These are phyloP conservation scores for Anoplolepis gracilipes DNA, from an alignment of 1,140 invertebrate species.

Conservation along the genomic window DNA sequence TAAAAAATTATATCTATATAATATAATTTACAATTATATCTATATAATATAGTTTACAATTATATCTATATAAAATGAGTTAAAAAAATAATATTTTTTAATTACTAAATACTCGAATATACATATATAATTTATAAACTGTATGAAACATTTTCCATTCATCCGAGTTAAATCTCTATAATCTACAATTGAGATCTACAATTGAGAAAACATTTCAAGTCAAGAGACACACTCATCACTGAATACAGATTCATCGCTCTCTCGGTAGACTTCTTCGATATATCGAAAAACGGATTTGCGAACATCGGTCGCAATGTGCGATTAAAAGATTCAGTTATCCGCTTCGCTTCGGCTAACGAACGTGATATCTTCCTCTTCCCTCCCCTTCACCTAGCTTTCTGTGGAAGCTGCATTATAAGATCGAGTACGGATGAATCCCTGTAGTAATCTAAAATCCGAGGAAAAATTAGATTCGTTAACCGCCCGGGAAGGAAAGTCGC, in stretches of 20 bases:
- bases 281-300: constrained; percentile 63
- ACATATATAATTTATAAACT: background rate
- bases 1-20: background rate
- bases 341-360: constrained; percentile 59
- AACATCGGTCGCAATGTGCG: constrained; percentile 63
- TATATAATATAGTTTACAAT: too few relatives aligned
- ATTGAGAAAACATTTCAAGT: background rate
- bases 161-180: background rate
- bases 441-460: constrained; percentile 69
- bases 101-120: background rate
- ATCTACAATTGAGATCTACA: background rate
- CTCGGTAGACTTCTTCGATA: background rate
- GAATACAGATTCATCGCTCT: background rate
- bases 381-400: background rate
- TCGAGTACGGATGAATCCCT: constrained; percentile 66
- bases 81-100: background rate
- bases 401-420: constrained; percentile 65
- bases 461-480: constrained; percentile 77
- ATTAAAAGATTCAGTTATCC: constrained; percentile 71
- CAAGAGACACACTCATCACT: background rate
- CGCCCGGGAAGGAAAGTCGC: constrained; percentile 65
- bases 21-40: background rate
- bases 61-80: background rate
- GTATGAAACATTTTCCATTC: background rate
- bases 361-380: constrained; percentile 6